Conservation (phyloP, 2,797 vertebrate species). For the Adelosebastes latens region DNA sequence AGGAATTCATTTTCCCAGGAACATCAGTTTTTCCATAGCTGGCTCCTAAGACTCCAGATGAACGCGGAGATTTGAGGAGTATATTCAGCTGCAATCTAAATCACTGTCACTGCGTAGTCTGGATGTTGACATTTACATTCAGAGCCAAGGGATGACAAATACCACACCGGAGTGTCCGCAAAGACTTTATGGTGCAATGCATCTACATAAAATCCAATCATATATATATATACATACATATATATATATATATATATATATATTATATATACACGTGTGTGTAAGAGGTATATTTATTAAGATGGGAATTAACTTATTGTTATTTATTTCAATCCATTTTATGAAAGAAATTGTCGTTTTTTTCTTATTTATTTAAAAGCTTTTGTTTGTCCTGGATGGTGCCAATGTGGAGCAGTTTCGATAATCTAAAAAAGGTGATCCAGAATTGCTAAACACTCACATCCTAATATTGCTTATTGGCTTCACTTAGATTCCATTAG, state of each 20-base stretch:
- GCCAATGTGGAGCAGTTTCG: conserved; percentile 88
- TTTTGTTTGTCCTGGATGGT: conserved; percentile 88
- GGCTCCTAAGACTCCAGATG: conserved; percentile 46
- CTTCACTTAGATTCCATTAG: conserved; percentile 66
- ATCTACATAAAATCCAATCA: conserved; percentile 87
- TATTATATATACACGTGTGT: conserved; percentile 64
- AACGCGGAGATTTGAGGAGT: conserved; percentile 74
- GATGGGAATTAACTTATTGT: conserved; percentile 98
- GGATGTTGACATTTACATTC: conserved; percentile 81
- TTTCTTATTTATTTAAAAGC: conserved; percentile 94
- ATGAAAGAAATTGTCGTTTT: conserved; percentile 87
- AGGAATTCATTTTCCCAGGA: conserved; percentile 53
- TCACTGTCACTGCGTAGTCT: conserved; percentile 59
- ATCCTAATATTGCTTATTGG: conserved; percentile 13
- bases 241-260: conserved; percentile 29
- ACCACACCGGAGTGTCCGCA: conserved; percentile 65
- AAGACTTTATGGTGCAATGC: conserved; percentile 87
- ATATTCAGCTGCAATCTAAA: conserved; percentile 68
- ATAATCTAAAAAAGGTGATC: conserved; percentile 54
- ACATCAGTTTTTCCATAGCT: conserved; percentile 54
- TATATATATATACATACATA: conserved; percentile 33
- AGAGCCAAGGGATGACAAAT: conserved; percentile 65
- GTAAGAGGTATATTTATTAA: conserved; percentile 98
- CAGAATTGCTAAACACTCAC: conserved; percentile 40
- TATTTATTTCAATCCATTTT: conserved; percentile 97